These are phyloP conservation scores for Parelbella ahira DNA, from an alignment of 2,888 invertebrate genomes.

Conservation along the genomic window DNA sequence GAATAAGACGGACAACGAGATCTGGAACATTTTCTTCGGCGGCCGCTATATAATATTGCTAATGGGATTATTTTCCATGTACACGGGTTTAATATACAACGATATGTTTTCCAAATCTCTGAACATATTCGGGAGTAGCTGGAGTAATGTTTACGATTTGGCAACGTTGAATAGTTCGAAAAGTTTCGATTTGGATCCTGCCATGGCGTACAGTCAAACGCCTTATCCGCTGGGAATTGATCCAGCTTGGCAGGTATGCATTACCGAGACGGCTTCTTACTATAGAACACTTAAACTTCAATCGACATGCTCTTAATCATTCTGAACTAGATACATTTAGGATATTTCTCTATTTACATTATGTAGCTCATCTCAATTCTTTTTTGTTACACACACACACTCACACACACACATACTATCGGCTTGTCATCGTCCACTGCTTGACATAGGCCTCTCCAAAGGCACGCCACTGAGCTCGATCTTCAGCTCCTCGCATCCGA, in stretches of 20 bases:
- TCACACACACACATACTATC: no score
- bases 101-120: conserved; percentile 86
- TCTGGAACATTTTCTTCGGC: conserved; percentile 86
- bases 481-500: no score
- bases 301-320: no score
- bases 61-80: conserved; percentile 87
- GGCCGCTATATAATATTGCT: conserved; percentile 87
- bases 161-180: conserved; percentile 42
- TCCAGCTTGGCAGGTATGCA: conserved; percentile 84
- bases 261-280: no score
- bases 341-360: no score
- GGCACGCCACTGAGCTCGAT: no score
- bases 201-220: conserved; percentile 51
- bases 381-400: no score
- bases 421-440: no score
- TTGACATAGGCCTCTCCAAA: no score
- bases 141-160: conserved; percentile 70
- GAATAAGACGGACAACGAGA: conserved; percentile 80
- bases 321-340: no score
- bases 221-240: conserved; percentile 87
- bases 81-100: conserved; percentile 88
- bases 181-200: conserved; percentile 69
- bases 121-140: conserved; percentile 85
- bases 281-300: no score
- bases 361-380: no score